phyloP scores from a whole-genome alignment of 2,113 vertebrate genomes.

The Heptranchias perlo region DNA sequence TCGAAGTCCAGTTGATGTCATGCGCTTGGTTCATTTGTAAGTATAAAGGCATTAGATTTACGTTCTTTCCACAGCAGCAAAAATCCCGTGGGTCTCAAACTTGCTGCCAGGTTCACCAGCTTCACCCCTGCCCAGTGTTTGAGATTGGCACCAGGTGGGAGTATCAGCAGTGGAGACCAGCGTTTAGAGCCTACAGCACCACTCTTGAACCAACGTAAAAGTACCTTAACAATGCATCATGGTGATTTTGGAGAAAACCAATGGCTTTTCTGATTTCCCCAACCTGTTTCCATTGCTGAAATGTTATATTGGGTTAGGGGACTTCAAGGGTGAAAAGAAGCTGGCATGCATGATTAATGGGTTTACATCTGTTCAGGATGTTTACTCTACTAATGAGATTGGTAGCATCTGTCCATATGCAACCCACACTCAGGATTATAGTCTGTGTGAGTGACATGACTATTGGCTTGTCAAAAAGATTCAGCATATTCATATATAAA shows the following conservation, averaged over 20 bases:
- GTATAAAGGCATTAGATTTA: neutral
- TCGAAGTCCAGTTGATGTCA: neutral
- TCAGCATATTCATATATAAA: neutral
- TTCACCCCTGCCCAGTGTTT: neutral
- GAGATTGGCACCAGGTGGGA: neutral
- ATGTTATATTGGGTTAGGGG: neutral
- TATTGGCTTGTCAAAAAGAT: neutral
- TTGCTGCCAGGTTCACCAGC: neutral
- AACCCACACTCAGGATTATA: neutral
- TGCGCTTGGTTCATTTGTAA: neutral
- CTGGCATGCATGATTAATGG: neutral
- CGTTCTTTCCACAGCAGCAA: neutral
- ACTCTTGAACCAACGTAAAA: neutral
- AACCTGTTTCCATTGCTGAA: neutral
- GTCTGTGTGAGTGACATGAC: neutral
- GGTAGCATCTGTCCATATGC: neutral
- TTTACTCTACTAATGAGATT: neutral
- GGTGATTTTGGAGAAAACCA: too few relatives aligned
- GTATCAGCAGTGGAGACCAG: neutral
- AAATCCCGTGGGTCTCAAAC: neutral
- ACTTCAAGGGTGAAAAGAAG: neutral
- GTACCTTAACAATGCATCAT: neutral
- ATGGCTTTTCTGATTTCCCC: neutral
- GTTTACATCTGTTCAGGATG: constrained; percentile 31
- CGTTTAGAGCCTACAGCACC: neutral